phyloP scores from a whole-genome alignment of 2,888 invertebrate genomes.

The Oithona nana region DNA sequence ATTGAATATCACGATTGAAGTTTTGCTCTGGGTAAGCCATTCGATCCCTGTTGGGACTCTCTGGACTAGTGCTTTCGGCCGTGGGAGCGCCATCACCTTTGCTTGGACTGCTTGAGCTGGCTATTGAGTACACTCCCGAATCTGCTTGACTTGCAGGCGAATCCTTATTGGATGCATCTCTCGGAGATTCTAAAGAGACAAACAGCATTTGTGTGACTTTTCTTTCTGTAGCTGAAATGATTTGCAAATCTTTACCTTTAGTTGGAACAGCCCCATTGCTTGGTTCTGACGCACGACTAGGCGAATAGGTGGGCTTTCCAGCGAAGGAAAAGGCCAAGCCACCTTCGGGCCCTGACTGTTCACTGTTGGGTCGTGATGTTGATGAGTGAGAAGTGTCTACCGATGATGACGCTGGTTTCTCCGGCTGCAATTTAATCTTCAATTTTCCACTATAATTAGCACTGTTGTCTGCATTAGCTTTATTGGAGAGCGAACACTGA shows the following conservation, averaged over 20 bases:
- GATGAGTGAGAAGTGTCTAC: too few species aligned
- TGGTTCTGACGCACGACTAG: constrained; percentile 8
- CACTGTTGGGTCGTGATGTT: not conserved
- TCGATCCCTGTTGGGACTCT: constrained; percentile 17
- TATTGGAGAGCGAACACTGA: not conserved
- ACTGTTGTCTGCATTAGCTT: not conserved
- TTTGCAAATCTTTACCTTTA: constrained; percentile 8
- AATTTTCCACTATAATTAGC: constrained; percentile 9
- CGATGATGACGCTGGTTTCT: not conserved
- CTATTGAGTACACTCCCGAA: constrained; percentile 18
- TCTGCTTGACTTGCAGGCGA: constrained; percentile 18
- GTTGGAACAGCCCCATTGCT: not conserved
- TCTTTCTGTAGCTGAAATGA: too few species aligned
- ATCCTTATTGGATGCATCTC: constrained; percentile 17
- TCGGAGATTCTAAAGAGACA: constrained; percentile 12
- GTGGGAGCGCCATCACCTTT: constrained; percentile 7
- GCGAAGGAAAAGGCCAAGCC: constrained; percentile 9
- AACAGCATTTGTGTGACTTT: not conserved
- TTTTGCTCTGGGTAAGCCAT: constrained; percentile 1
- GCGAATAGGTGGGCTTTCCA: constrained; percentile 14
- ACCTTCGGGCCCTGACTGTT: not conserved
- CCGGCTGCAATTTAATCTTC: not conserved
- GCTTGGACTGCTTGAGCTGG: constrained; percentile 18
- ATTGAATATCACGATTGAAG: constrained; percentile 12
- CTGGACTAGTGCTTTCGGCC: constrained; percentile 16